Evolutionary conservation across 92 coral and sea anemone genomes (phyloP).

Genomic region (Chrysogorgia sp.): DNA sequence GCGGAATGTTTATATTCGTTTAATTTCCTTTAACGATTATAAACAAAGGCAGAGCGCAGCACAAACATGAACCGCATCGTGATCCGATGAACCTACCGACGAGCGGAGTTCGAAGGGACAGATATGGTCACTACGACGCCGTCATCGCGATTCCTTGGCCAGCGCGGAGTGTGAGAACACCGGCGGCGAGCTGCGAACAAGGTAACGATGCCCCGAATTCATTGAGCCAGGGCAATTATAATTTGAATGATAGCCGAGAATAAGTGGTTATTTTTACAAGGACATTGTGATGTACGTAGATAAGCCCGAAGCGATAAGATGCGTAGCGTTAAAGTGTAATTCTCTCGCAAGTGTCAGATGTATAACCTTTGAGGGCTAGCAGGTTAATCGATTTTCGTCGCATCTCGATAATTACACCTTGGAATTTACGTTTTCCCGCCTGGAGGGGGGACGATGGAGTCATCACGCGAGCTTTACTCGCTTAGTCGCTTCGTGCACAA

Average conservation of each 20-base stretch:
- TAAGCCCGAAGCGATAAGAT: slow-evolving; percentile 17
- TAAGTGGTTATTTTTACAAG: slow-evolving; percentile 15
- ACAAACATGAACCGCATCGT: background rate
- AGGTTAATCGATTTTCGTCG: slow-evolving; percentile 45
- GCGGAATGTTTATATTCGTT: slow-evolving; percentile 24
- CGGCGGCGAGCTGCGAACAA: background rate
- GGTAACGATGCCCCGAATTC: slow-evolving; percentile 10
- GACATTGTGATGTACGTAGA: slow-evolving; percentile 22
- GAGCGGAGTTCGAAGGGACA: background rate
- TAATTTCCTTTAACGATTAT: slow-evolving; percentile 10
- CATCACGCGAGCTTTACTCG: slow-evolving; percentile 13
- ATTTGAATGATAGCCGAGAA: slow-evolving; percentile 23
- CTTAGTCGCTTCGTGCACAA: background rate
- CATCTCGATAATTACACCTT: background rate
- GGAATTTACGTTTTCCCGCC: slow-evolving; percentile 6
- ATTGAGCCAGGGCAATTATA: slow-evolving; percentile 18
- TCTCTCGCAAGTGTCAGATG: slow-evolving; percentile 9
- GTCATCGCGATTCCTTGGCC: background rate
- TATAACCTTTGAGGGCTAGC: slow-evolving; percentile 4
- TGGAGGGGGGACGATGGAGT: background rate
- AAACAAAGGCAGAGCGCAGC: background rate
- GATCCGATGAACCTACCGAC: background rate
- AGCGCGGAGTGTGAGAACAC: background rate
- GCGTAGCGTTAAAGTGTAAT: background rate
- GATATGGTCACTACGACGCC: background rate